Evolutionary conservation across 2,113 vertebrate genomes (phyloP), one percentile per base, ranked within the genome.

Genomic region (Ivindomyrus marchei): DNA sequence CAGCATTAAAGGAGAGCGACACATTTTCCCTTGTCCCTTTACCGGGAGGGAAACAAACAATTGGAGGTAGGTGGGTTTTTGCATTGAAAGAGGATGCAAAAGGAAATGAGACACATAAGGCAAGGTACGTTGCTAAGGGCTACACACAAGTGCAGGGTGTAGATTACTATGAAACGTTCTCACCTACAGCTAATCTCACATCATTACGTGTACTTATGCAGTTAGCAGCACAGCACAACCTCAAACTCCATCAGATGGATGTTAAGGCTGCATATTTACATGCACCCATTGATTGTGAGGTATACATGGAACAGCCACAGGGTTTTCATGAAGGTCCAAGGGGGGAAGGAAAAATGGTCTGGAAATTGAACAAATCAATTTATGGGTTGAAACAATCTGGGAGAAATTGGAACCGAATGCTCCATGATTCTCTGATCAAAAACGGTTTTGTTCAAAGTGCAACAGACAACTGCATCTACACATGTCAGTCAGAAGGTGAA

Each of bases 331-430:
- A 87, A 66, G 80, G 49, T 90, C 91, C 92, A 47, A 50, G 85
- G 8, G 83, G 46, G 45, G 42, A 77, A 49, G 77, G 87, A 2
- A 90, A 89, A 31, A 10, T 92, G 70, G 91, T 93, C 13, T 92
- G 39, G 13, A 92, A 91, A 19, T 49, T 93, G 52, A 89, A 91
- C 53, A 93, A 92, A 87, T 93, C 90, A 8, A 62, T 92, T 70
- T 91, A 90, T 89, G 89, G 92, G 13, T 42, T 92, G 9, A 93
- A 92, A 85, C 92, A 93, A 90, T 93, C 80, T 24, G 89, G 89
- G 24, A 66, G 91, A 56, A 92, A 92, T 46, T 92, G 89, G 90
- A 87, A 92, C 36, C 88, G 86, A 49, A 36, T 91, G 46, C 50
- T 92, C 27, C 86, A 92, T 89, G 83, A 92, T 19, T 21, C 89